Base-by-base conservation (phyloP, 2,888 invertebrate genomes). In the Lepeophtheirus nordmannii region DNA sequence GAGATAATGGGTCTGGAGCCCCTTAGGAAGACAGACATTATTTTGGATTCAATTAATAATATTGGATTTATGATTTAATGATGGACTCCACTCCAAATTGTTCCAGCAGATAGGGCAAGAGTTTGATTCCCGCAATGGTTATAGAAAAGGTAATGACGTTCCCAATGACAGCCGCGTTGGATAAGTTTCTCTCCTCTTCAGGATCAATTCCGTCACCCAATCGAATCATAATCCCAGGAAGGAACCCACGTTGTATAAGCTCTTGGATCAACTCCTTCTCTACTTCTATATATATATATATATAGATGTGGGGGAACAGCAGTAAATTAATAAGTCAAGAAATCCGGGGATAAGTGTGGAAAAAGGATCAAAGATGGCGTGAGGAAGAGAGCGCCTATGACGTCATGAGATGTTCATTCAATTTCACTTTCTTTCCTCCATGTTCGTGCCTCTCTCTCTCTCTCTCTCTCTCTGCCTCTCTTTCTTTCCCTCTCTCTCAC, bases 101-200 rank as follows among this genome's bases (percentile, higher is more conserved):
- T 23, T 63, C 63, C 7, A 63, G 53, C 9, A 63, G 22, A 56
- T 53, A 63, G 11, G 63, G 63, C 7, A 38, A 8, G 37, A 63
- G 7, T n/a, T 63, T 41, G 22, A 63, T 46, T 12, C 46, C 37
- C 8, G 56, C 63, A 7, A 22, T 10, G 56, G 53, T 38, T 1
- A 63, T 30, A 7, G 38, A 14, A 56, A 37, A 63, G 7, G 63
- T 63, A 9, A 63, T 37, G 38, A 22, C 17, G 20, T 22, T 63
- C n/a, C 63, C 63, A n/a, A 63, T 38, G 12, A 63, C 63, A 23
- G 63, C 63, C 8, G 63, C 63, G 56, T 63, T 56, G 10, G 63
- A 40, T 12, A 38, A 22, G n/a, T 56, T 56, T 14, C 53, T 20
- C 37, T 63, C 63, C 38, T 56, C 63, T 23, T 63, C 23, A 22